Base-by-base conservation (phyloP, 2,888 invertebrate species). In the Stenichneumon culpator region DNA sequence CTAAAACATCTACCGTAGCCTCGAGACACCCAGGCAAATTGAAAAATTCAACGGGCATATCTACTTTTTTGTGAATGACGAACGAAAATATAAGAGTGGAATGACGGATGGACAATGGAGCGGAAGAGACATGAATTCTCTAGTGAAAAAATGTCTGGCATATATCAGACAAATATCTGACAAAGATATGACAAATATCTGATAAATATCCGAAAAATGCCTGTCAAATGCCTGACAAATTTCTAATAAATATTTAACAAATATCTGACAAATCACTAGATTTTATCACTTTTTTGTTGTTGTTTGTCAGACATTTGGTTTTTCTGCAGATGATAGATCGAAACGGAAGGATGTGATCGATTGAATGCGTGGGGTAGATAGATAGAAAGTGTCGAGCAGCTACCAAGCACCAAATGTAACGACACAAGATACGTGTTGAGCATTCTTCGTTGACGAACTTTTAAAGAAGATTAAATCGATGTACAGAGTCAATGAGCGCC, bases 321-420 rank as follows among this genome's bases (percentile, higher is more conserved):
- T 28, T 36, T 7, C 25, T 14, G 22, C 22, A 7, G 54, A 32
- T n/a, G 6, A 63, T 63, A 14, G 57, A 14, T 57, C 4, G 25
- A 57, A 57, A 57, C 25, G 25, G 1, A 22, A 57, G 57, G 25
- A 16, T 47, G 16, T 11, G 25, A 25, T 57, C 57, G 11, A 4
- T 57, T 25, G 57, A 57, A 25, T 25, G 57, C 25, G 39, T 50
- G 19, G 39, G 19, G 63, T 50, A 77, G 63, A 63, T 16, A 72
- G 22, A 54, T 36, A 54, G 39, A 67, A 86, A 89, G 82, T 88
- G 85, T 89, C 91, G 90, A 92, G 91, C 93, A 92, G 86, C 91
- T 93, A 92, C 91, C 91, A 92, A 92, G 92, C 92, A 92, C 89
- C 86, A 57, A 89, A 87, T 77, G 86, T 81, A 82, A 82, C 65